Evolutionary conservation across 2,888 invertebrate species (phyloP).

Genomic region (Cerceris rybyensis): DNA sequence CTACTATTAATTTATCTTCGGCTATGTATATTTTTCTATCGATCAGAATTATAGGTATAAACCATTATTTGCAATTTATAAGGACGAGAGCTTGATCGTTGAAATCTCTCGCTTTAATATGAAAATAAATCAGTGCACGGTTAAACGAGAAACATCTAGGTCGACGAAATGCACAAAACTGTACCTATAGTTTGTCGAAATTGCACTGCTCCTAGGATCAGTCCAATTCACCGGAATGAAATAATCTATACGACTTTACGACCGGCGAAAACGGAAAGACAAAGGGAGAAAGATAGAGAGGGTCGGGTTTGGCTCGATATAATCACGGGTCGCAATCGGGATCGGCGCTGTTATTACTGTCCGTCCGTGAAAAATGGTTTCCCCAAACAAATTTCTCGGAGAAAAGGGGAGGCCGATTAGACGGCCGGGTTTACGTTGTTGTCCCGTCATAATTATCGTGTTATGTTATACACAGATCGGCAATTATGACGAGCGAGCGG

Average conservation of each 20-base stretch:
- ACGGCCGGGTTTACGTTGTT: conserved; percentile 60
- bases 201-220: conserved; percentile 18
- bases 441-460: conserved; percentile 76
- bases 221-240: conserved; percentile 55
- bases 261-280: not conserved
- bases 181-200: not conserved
- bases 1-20: too few relatives aligned
- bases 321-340: conserved; percentile 66
- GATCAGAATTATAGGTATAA: too few relatives aligned
- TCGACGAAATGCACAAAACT: not conserved
- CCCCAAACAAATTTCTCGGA: conserved; percentile 76
- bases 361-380: conserved; percentile 79
- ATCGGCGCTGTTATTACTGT: conserved; percentile 76
- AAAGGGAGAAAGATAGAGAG: conserved; percentile 12
- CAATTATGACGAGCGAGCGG: conserved; percentile 63
- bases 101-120: too few relatives aligned
- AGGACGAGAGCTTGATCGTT: too few relatives aligned
- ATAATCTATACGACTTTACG: conserved; percentile 49
- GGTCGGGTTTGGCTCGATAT: conserved; percentile 50
- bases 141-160: not conserved
- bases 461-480: conserved; percentile 70
- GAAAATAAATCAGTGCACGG: too few relatives aligned
- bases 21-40: too few relatives aligned
- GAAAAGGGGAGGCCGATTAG: conserved; percentile 74
- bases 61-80: too few relatives aligned